Evolutionary conservation across 1,140 invertebrate genomes (phyloP).

Genomic region (Nilaparvata lugens): DNA sequence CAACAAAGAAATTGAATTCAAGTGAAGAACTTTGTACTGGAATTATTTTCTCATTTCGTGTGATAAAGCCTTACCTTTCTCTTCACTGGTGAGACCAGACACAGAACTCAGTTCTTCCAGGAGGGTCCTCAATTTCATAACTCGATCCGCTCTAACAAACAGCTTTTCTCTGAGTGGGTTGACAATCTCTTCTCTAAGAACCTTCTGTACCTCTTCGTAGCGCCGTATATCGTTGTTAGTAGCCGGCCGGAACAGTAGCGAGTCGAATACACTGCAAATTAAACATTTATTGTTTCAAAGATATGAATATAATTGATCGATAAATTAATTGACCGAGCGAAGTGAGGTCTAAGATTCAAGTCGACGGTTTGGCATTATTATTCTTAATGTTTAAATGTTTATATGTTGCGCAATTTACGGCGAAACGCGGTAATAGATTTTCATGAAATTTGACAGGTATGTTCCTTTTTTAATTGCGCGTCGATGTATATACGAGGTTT

Average conservation of each 20-base stretch:
- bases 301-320: too few relatives aligned
- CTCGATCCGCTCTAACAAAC: conserved; percentile 85
- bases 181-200: conserved; percentile 90
- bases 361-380: too few relatives aligned
- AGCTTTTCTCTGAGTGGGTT: conserved; percentile 83
- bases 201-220: conserved; percentile 80
- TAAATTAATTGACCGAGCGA: too few relatives aligned
- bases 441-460: too few relatives aligned
- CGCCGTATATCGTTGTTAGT: conserved; percentile 64
- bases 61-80: conserved; percentile 70
- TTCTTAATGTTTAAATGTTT: too few relatives aligned
- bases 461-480: too few relatives aligned
- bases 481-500: too few relatives aligned
- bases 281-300: too few relatives aligned
- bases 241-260: conserved; percentile 65
- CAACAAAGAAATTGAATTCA: too few relatives aligned
- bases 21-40: neutral
- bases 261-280: conserved; percentile 71
- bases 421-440: too few relatives aligned
- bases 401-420: too few relatives aligned
- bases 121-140: conserved; percentile 87
- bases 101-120: conserved; percentile 83
- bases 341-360: too few relatives aligned
- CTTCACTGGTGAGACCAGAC: conserved; percentile 81
- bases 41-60: conserved; percentile 11